phyloP scores from a whole-genome alignment of 2,888 invertebrate species.

The Apeira syringaria region DNA sequence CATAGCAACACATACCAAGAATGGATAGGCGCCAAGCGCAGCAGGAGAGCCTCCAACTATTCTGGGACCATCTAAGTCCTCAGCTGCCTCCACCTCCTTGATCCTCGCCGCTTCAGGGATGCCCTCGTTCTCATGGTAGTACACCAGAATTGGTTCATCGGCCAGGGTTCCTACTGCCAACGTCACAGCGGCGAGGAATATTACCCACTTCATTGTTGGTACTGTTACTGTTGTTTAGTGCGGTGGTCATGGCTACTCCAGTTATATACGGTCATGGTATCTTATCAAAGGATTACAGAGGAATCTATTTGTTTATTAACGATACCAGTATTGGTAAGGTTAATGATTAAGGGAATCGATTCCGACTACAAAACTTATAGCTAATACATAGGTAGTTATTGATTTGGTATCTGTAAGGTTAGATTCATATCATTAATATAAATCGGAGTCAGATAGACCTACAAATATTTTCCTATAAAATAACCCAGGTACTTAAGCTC shows the following conservation, averaged over 20 bases:
- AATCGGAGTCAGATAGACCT: too few relatives aligned
- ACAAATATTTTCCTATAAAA: too few relatives aligned
- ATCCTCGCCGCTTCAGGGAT: slow-evolving; percentile 41
- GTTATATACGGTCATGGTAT: slow-evolving; percentile 25
- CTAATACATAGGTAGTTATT: too few relatives aligned
- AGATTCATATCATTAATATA: too few relatives aligned
- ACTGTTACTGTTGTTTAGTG: slow-evolving; percentile 9
- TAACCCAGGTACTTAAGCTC: too few relatives aligned
- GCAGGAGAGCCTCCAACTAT: slow-evolving; percentile 42
- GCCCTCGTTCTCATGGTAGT: slow-evolving; percentile 42
- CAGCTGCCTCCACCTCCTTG: slow-evolving; percentile 33
- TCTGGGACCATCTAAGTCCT: slow-evolving; percentile 34
- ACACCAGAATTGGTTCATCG: slow-evolving; percentile 30
- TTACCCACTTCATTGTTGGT: slow-evolving; percentile 14
- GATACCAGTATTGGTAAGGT: slow-evolving; percentile 10
- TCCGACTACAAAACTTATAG: too few relatives aligned
- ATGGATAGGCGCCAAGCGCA: slow-evolving; percentile 36
- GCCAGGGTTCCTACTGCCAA: slow-evolving; percentile 15
- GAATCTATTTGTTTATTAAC: slow-evolving; percentile 12
- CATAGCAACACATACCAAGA: slow-evolving; percentile 30
- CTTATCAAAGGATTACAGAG: slow-evolving; percentile 28
- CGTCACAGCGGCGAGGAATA: slow-evolving; percentile 9
- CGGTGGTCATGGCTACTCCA: background rate
- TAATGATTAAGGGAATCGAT: too few relatives aligned
- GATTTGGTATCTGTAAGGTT: too few relatives aligned